A percentile compares a stretch with the other conserved stretches of the same genome.
phyloP scores from a whole-genome alignment of 1,140 invertebrate genomes.

The Arion vulgaris region DNA sequence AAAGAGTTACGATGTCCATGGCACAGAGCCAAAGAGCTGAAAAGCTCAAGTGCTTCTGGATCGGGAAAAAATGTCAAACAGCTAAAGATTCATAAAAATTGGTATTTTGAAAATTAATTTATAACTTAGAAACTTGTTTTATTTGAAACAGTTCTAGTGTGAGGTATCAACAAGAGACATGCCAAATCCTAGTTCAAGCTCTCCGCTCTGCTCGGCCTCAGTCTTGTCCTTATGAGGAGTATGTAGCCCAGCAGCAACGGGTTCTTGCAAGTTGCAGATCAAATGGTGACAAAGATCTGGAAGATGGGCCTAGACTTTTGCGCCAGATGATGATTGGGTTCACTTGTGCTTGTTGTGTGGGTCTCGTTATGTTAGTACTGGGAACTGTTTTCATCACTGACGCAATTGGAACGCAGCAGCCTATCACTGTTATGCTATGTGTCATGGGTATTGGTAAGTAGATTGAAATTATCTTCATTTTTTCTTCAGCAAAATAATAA shows the following conservation, averaged over 20 bases:
- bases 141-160: not conserved
- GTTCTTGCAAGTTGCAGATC: constrained; percentile 21
- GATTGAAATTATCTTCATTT: too few species aligned
- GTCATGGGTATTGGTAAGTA: constrained; percentile 63
- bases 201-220: constrained; percentile 41
- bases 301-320: constrained; percentile 50
- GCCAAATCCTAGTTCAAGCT: not conserved
- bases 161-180: not conserved
- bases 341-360: constrained; percentile 53
- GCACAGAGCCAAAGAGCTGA: too few species aligned
- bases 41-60: too few species aligned
- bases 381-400: constrained; percentile 55
- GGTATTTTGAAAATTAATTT: too few species aligned
- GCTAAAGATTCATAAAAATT: too few species aligned
- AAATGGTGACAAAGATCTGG: constrained; percentile 37
- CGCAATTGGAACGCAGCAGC: constrained; percentile 53
- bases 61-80: too few species aligned
- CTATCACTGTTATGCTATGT: constrained; percentile 62
- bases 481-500: too few species aligned
- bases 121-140: too few species aligned
- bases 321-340: constrained; percentile 62
- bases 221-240: constrained; percentile 41
- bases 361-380: constrained; percentile 55
- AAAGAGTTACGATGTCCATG: too few species aligned
- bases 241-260: constrained; percentile 43